Base-by-base conservation (phyloP, 2,797 vertebrate genomes). In the Coluber constrictor region DNA sequence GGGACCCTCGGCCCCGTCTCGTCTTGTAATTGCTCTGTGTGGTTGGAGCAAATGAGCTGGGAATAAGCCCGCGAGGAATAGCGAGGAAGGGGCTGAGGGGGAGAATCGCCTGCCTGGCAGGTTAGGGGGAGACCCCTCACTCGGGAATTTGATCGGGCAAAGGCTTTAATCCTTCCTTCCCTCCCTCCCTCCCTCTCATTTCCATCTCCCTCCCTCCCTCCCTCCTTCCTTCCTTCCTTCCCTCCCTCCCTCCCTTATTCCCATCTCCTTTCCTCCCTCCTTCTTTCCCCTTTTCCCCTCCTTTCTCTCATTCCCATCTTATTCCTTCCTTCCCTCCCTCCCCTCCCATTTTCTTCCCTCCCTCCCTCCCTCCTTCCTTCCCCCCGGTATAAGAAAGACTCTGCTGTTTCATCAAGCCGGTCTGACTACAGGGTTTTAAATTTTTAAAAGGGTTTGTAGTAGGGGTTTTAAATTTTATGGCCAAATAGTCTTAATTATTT, bases 171-270 rank as follows among this genome's bases (percentile, higher is more conserved):
- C 32, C 16, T 74, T 37, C 32, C 32, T 1, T 74, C 66, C 29
- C n/a, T n/a, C 63, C 61, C 4, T 61, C 60, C 60, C 9, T 27
- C 63, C 63, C 11, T 66, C 5, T 59, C 16, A 18, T 66, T 66
- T 4, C 61, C 20, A 27, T 29, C 61, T 25, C 7, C 23, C 8
- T 59, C 18, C 16, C 4, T 57, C 15, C 57, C 2, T 20, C 18
- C 4, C 0, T 20, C 6, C 55, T 57, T 15, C 23, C 0, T 27
- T 10, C 27, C 11, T 13, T n/a, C 12, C 61, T 2, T 5, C 4
- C 29, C 0, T 60, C 20, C 6, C 0, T 25, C 60, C 5, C 5
- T n/a, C 63, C 16, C 2, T 66, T 11, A 10, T 29, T 63, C 11
- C 61, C 11, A 12, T 3, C 61, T 13, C 5, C 63, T 5, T 15